A percentile compares a stretch with the other conserved stretches of the same genome.
These are phyloP conservation scores for Lepus americanus DNA, from an alignment of 2,113 vertebrate genomes.

Conservation along the genomic window DNA sequence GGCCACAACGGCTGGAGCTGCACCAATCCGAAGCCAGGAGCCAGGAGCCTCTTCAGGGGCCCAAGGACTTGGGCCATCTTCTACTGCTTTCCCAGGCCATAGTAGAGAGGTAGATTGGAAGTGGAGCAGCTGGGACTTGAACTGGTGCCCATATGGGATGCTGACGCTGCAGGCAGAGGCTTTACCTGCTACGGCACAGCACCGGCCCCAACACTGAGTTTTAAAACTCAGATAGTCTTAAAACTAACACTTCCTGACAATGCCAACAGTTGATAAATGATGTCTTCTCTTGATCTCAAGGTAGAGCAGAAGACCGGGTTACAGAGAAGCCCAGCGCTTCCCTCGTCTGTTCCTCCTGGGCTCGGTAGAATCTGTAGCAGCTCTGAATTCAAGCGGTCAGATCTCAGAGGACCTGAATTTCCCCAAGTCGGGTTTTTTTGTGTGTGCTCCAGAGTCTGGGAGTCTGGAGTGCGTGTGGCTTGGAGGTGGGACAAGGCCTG, in stretches of 20 bases:
- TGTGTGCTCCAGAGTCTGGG: neutral
- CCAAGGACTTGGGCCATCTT: too few relatives aligned
- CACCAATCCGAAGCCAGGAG: too few relatives aligned
- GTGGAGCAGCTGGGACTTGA: too few relatives aligned
- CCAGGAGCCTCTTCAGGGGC: too few relatives aligned
- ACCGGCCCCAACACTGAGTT: neutral
- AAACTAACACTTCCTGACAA: neutral
- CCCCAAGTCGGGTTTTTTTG: neutral
- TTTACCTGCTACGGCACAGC: too few relatives aligned
- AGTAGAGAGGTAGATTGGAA: too few relatives aligned
- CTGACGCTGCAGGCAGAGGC: too few relatives aligned
- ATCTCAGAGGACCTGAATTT: neutral
- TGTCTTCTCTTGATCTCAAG: constrained; percentile 36
- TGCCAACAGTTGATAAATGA: neutral
- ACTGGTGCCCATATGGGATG: too few relatives aligned
- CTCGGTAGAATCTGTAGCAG: neutral
- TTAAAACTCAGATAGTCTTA: constrained; percentile 34
- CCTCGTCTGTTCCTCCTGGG: neutral
- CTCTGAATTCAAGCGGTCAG: constrained; percentile 28
- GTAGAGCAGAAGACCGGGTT: neutral
- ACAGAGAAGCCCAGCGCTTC: neutral
- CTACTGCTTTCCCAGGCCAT: too few relatives aligned
- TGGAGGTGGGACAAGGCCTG: neutral
- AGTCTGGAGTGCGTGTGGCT: neutral
- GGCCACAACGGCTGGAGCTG: too few relatives aligned